Evolutionary conservation across 1,140 invertebrate species (phyloP), one percentile per base, ranked within the genome.

Genomic region (Pantala flavescens): DNA sequence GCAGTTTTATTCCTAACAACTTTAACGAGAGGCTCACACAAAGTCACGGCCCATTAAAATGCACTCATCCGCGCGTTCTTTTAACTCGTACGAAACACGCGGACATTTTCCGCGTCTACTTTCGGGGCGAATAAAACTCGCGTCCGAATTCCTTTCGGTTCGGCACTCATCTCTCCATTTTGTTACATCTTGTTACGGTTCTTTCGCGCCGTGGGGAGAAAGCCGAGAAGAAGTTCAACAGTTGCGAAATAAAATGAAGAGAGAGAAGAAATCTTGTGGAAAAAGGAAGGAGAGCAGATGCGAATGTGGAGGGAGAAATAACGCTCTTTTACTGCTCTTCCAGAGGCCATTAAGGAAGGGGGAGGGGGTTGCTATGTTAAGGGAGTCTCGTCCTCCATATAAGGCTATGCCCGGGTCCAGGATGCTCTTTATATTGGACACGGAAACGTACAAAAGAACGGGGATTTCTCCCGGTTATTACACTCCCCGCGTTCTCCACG

Each of bases 391-490:
- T 63, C 12, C 16, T 14, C 49, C 49, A 19, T 63, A 63, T 63
- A 63, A 63, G 49, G 49, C 49, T 3, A 63, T 63, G 49, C 49
- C 49, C 49, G 49, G 49, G 49, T 63, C 49, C 49, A 63, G 3
- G 16, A 63, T 63, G 49, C 16, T 63, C 49, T 63, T 63, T 63
- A 63, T 63, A 63, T 16, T 63, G 49, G 49, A 63, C 49, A 63
- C 49, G 49, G 49, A 16, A 63, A 63, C 49, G 49, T 1, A 63
- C 49, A 63, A 63, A 63, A 63, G 49, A 63, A 21, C 16, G 49
- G n/a, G n/a, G 49, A 63, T 63, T 63, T 63, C 49, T 63, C 49
- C 49, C 49, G 49, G 49, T 63, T 63, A 63, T 63, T 63, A 63
- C 16, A 63, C 49, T 63, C 28, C 9, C 28, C 49, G 12, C 49